phyloP scores from a whole-genome alignment of 2,113 vertebrate species.

The Pogonocichla stellata region DNA sequence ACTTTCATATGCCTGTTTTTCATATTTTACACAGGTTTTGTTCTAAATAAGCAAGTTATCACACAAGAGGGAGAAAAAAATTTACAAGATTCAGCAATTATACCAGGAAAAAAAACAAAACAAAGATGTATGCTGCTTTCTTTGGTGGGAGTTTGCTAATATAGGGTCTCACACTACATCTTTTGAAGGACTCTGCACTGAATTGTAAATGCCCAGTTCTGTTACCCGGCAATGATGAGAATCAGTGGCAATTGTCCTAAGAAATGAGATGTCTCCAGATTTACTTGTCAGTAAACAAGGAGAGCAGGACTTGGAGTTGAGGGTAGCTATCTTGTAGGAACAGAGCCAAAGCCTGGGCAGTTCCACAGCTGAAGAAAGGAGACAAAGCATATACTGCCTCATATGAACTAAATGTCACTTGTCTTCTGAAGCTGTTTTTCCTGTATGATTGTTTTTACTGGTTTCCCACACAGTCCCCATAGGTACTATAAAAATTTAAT shows the following conservation, averaged over 20 bases:
- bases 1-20: background rate
- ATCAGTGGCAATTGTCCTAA: background rate
- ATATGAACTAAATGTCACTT: slow-evolving; percentile 32
- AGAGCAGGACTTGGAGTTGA: background rate
- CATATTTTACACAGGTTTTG: background rate
- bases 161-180: background rate
- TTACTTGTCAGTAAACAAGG: background rate
- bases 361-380: background rate
- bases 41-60: background rate
- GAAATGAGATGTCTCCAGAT: background rate
- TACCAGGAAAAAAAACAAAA: background rate
- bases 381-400: background rate
- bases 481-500: slow-evolving; percentile 33
- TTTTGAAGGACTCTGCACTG: background rate
- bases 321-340: background rate
- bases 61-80: background rate
- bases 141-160: background rate
- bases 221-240: background rate
- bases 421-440: slow-evolving; percentile 16
- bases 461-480: background rate
- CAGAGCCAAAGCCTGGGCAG: background rate
- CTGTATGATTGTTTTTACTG: background rate
- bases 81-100: background rate
- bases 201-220: background rate
- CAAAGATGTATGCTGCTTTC: background rate